Base-by-base conservation (phyloP, 2,888 invertebrate species). In the Aelia acuminata region DNA sequence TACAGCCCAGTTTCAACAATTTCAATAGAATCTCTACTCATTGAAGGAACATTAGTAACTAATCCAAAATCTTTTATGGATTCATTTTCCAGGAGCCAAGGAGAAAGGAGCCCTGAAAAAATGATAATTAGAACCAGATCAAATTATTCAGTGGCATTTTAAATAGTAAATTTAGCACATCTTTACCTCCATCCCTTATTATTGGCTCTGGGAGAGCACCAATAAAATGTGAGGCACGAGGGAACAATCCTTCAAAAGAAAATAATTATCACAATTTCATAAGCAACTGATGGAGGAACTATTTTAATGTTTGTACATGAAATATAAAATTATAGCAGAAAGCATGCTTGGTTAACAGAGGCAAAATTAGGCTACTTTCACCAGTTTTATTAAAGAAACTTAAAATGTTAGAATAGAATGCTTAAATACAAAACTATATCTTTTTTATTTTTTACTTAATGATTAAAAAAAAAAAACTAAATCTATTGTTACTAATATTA, bases 1-100 rank as follows among this genome's bases (percentile, higher is more conserved):
- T 90, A 91, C 1, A 91, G 89, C 48, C 90, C 91, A 49, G 88
- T 88, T 87, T 90, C 90, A 49, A 88, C 85, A 35, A 91, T 89
- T 87, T 90, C 89, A 10, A 90, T 88, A 35, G 89, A 89, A 26
- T 90, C 90, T 85, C 89, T 90, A 26, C 89, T 89, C 35, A 87
- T 90, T 49, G 88, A 88, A 43, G 90, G 87, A 1, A 89, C 57
- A 13, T 89, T 88, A 48, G 89, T 89, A 43, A 84, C 87, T 85
- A 90, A 87, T 7, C 84, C 50, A 85, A 89, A 90, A n/a, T 89
- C 90, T 26, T 90, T 89, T 31, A 89, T 84, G 8, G 89, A 88
- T n/a, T 84, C 85, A 48, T 84, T 88, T 48, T 90, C 90, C 53
- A 87, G 53, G 50, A 88, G 89, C 91, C 91, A 91, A 31, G 91